Evolutionary conservation across 2,797 vertebrate genomes (phyloP), one percentile per base, ranked within the genome.

Genomic region (Tapirus indicus): DNA sequence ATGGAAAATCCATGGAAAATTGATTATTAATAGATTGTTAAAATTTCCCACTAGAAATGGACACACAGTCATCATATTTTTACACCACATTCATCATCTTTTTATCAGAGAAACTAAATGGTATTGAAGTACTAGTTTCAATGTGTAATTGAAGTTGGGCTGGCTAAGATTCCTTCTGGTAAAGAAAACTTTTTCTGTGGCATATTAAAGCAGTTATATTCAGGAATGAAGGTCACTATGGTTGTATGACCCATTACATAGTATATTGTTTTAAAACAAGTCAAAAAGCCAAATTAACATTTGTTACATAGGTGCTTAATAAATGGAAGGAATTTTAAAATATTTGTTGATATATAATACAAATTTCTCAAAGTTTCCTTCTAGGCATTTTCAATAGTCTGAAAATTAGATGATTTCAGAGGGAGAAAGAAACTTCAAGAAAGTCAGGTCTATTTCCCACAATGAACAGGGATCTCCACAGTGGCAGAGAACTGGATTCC

Each of bases 1-100:
- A 64, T 77, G 72, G 38, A 86, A 88, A 97, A 93, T 75, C 29
- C 38, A 58, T 93, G 86, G 60, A 96, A 97, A 96, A 94, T 93
- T 71, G 44, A 87, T 94, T 96, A 77, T 91, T 93, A 80, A 89
- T 83, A 86, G 72, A 66, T 74, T 96, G 12, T 80, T 52, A 95
- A 94, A 93, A 87, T 97, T 58, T 35, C 17, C 6, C 27, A 75
- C 32, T 86, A 71, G 94, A 88, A 84, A 93, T 60, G n/a, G 68
- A 17, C 8, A 68, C 44, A 68, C 25, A 71, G 29, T 90, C 29
- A 47, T 69, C 41, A 72, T 93, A 64, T 74, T 96, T 91, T 96
- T 85, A 91, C 3, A 93, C 29, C 10, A 69, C 21, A 79, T 84
- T 66, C n/a, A 83, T 88, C 56, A 93, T 92, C 35, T 80, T 96